Conservation (phyloP, 1,140 invertebrate species). For the Neelides sp. region DNA sequence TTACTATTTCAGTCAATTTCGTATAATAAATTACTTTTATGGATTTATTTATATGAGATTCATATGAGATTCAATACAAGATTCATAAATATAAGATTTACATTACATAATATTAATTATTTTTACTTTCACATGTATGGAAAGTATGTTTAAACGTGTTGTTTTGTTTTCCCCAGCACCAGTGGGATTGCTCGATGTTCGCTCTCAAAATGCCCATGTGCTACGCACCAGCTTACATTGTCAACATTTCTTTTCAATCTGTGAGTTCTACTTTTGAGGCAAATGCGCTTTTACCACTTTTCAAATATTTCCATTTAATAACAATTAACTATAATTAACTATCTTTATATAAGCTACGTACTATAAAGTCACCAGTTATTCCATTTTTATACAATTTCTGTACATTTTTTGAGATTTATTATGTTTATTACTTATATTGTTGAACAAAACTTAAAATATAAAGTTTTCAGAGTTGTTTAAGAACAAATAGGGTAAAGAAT, state of each 20-base stretch:
- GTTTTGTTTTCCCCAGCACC: conserved; percentile 3
- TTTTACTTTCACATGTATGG: not conserved
- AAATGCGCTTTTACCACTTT: no score
- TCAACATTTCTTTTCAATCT: conserved; percentile 16
- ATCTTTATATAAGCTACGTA: not conserved
- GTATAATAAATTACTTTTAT: not conserved
- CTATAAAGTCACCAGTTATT: not conserved
- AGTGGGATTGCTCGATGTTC: conserved; percentile 15
- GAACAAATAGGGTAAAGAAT: no score
- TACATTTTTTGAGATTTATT: no score
- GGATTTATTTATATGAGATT: no score
- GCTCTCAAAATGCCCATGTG: conserved; percentile 5
- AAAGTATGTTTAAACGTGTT: no score
- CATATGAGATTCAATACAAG: no score
- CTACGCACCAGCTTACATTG: conserved; percentile 21
- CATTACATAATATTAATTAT: not conserved
- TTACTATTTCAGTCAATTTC: not conserved
- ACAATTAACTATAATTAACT: not conserved
- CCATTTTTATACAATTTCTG: not conserved
- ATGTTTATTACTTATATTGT: no score
- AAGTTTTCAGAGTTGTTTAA: no score
- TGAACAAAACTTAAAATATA: no score
- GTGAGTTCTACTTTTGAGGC: no score
- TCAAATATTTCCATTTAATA: not conserved
- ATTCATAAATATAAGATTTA: no score